phyloP scores from a whole-genome alignment of 2,888 invertebrate genomes.

The Acrobasis repandana region DNA sequence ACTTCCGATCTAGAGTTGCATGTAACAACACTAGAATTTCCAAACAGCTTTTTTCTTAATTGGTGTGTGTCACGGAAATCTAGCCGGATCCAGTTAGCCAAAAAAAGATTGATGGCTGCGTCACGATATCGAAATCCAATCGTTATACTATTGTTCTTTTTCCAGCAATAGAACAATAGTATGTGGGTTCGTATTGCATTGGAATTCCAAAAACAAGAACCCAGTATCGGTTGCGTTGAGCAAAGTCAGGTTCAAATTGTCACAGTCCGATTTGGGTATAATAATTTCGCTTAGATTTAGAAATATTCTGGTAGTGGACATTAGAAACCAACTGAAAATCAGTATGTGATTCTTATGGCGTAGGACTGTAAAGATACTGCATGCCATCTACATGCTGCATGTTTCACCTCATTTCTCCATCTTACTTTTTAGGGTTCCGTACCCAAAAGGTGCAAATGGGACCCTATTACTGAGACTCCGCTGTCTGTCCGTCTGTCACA shows the following conservation, averaged over 20 bases:
- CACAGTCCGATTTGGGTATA: neutral
- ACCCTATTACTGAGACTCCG: no score
- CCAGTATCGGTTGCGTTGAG: neutral
- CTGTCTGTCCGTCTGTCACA: no score
- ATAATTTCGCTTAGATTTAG: neutral
- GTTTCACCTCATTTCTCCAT: no score
- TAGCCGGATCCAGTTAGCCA: neutral
- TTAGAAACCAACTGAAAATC: no score
- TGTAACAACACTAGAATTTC: neutral
- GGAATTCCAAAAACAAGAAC: neutral
- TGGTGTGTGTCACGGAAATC: conserved; percentile 3
- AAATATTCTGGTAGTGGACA: no score
- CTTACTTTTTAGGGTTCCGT: no score
- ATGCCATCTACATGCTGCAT: no score
- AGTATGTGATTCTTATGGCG: no score
- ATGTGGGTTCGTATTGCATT: neutral
- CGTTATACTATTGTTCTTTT: conserved; percentile 6
- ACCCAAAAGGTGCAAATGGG: no score
- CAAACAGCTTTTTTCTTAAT: neutral
- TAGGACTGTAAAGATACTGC: no score
- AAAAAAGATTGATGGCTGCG: conserved; percentile 3
- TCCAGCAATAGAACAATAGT: neutral
- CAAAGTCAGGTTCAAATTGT: neutral
- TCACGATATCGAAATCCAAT: conserved; percentile 4
- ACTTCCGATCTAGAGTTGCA: neutral